Base-by-base conservation (phyloP, 1,140 invertebrate species). In the Pseudomyrmex gracilis region DNA sequence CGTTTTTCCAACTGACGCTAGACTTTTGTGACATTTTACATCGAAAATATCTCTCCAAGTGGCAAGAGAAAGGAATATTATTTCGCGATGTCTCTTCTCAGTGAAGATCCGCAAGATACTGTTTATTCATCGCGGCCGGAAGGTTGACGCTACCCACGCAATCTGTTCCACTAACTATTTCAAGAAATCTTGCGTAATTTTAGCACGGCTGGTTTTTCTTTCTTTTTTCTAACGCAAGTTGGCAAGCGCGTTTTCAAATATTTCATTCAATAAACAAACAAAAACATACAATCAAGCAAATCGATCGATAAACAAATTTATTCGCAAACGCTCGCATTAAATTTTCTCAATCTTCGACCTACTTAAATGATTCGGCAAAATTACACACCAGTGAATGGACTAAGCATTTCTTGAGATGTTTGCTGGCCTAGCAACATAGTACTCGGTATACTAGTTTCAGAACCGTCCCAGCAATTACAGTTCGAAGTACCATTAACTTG, bases 401-500 rank as follows among this genome's bases (percentile, higher is more conserved):
- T 93, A 87, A 91, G 91, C 86, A 93, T 92, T 89, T 93, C 95
- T 91, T 94, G 94, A 17, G 90, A 93, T 90, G 91, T 93, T 91
- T 94, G 94, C 84, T 94, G 93, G 83, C 93, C 93, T 78, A 94
- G 82, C 86, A 94, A 67, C 90, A 94, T 94, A 53, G 92, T 94
- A 68, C 90, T 94, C 47, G 92, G 93, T 87, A 94, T 90, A 87
- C 90, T 94, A n/a, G 91, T 90, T 78, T 94, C 93, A 17, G 94
- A 94, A 88, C 93, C 93, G 64, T 95, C 94, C 95, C 95, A 95
- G 83, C 94, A 94, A 83, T 92, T 91, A 73, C 93, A 94, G 82
- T 94, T 93, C 61, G 94, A 93, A 82, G 92, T 94, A 77, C 94
- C 95, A 89, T 95, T 95, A 55, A 95, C 92, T 87, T 95, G 92